A percentile compares a stretch with the other conserved stretches of the same genome.
phyloP scores from a whole-genome alignment of 2,797 vertebrate species.

The Typhlichthys subterraneus region DNA sequence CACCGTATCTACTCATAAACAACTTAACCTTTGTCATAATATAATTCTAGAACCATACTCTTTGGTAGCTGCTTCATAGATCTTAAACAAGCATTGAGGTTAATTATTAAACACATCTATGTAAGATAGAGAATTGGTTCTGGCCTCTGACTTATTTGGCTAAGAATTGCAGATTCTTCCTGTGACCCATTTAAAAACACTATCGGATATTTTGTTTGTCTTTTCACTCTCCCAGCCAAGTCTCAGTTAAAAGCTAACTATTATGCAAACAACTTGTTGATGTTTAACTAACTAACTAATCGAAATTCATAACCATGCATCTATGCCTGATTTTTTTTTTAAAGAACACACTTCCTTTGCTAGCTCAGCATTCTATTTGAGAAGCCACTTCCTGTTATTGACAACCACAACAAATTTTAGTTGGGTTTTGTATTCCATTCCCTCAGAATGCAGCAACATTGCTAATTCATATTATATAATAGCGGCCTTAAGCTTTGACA shows the following conservation, averaged over 20 bases:
- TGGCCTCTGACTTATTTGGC: slow-evolving; percentile 16
- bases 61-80: too few relatives aligned
- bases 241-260: slow-evolving; percentile 25
- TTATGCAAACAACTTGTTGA: slow-evolving; percentile 1
- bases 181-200: slow-evolving; percentile 28
- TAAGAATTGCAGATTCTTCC: slow-evolving; percentile 19
- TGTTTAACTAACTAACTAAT: background rate
- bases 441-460: too few relatives aligned
- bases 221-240: background rate
- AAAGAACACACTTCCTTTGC: too few relatives aligned
- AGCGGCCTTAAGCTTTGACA: slow-evolving; percentile 17
- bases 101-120: too few relatives aligned
- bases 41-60: too few relatives aligned
- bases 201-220: slow-evolving; percentile 3
- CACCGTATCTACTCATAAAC: too few relatives aligned
- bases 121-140: slow-evolving; percentile 10
- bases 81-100: too few relatives aligned
- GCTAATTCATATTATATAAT: too few relatives aligned
- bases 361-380: background rate
- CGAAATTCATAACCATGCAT: slow-evolving; percentile 17
- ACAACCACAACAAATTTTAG: background rate
- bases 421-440: too few relatives aligned
- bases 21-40: too few relatives aligned
- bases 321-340: too few relatives aligned
- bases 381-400: background rate